These are phyloP conservation scores for Salarias fasciatus DNA, from an alignment of 2,797 vertebrate genomes.

Conservation along the genomic window DNA sequence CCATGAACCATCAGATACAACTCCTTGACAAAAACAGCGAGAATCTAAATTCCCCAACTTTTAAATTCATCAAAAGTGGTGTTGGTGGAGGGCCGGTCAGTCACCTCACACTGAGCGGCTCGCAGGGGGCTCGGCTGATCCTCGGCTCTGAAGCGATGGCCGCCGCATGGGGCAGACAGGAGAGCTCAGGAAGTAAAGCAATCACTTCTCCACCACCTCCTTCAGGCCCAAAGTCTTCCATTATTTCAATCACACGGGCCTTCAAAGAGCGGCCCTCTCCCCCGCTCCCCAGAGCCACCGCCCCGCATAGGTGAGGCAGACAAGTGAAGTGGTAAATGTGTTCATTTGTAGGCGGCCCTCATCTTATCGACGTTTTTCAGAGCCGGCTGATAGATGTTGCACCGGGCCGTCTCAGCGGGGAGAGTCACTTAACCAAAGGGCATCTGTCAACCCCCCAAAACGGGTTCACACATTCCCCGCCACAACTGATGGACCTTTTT, in stretches of 20 bases:
- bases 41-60: conserved; percentile 7
- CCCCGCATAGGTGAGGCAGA: conserved; percentile 48
- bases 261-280: conserved; percentile 38
- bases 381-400: conserved; percentile 56
- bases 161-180: conserved; percentile 40
- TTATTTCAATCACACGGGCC: conserved; percentile 57
- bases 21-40: conserved; percentile 3
- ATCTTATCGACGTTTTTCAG: conserved; percentile 60
- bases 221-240: conserved; percentile 47
- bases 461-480: conserved; percentile 34
- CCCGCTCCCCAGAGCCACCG: conserved; percentile 29
- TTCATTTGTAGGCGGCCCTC: conserved; percentile 62
- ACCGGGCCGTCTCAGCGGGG: conserved; percentile 40
- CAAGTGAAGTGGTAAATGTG: conserved; percentile 62
- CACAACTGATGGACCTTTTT: conserved; percentile 46
- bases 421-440: conserved; percentile 69
- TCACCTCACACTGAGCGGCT: conserved; percentile 36
- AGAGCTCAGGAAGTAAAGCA: conserved; percentile 34
- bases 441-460: conserved; percentile 62
- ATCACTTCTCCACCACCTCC: conserved; percentile 34
- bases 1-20: not conserved
- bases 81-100: conserved; percentile 34
- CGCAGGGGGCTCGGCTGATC: conserved; percentile 43
- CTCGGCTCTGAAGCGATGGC: conserved; percentile 49
- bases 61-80: conserved; percentile 25